A percentile compares a stretch with the other conserved stretches of the same genome.
Evolutionary conservation across 2,113 vertebrate species (phyloP).

Genomic region (Calypte anna): DNA sequence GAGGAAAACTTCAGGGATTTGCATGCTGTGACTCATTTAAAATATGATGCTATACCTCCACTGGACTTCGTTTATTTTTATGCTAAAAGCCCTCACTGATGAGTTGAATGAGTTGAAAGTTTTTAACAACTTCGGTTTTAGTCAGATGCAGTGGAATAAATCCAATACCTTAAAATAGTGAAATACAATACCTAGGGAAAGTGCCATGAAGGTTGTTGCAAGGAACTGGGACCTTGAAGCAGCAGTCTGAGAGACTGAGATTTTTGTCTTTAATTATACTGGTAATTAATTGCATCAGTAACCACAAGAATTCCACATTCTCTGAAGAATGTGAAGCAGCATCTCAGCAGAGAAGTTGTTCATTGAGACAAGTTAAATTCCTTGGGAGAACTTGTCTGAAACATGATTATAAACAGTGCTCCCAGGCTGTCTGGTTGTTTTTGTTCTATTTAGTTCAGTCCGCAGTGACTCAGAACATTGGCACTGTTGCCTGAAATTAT

Average conservation of each 20-base stretch:
- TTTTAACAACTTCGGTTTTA: constrained; percentile 41
- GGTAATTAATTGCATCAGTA: constrained; percentile 42
- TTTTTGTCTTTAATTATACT: constrained; percentile 23
- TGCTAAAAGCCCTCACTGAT: constrained; percentile 33
- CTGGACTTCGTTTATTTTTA: constrained; percentile 28
- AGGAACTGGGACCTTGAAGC: neutral
- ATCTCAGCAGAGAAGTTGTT: neutral
- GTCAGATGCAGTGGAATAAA: constrained; percentile 11
- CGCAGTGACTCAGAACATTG: neutral
- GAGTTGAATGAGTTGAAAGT: neutral
- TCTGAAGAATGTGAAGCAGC: neutral
- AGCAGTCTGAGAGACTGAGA: neutral
- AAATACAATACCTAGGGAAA: neutral
- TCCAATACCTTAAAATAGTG: neutral
- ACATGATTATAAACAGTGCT: neutral
- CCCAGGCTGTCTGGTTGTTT: neutral
- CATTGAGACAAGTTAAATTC: neutral
- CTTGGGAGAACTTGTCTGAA: neutral
- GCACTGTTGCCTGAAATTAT: neutral
- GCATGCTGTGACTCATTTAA: constrained; percentile 2
- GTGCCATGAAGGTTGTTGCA: neutral
- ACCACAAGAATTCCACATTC: neutral
- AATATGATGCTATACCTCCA: neutral
- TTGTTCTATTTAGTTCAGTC: neutral
- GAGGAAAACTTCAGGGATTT: constrained; percentile 25